These are phyloP conservation scores for Gnathonemus longibarbis DNA, from an alignment of 2,113 vertebrate genomes.

Conservation along the genomic window DNA sequence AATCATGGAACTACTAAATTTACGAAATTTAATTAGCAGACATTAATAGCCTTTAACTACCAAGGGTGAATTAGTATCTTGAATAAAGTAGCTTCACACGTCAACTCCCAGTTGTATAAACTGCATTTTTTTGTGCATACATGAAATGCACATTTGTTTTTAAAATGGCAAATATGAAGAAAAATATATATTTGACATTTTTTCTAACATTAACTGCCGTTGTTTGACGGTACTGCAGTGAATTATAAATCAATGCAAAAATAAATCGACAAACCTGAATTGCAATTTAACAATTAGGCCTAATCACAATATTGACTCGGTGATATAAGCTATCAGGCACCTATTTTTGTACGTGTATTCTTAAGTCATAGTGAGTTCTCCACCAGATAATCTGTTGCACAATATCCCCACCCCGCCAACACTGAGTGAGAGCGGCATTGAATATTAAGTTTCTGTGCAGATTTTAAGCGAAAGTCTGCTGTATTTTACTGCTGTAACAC, in stretches of 20 bases:
- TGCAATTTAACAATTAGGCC: neutral
- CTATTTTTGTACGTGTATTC: neutral
- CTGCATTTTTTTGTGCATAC: neutral
- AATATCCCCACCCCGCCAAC: neutral
- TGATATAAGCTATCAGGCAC: neutral
- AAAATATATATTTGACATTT: neutral
- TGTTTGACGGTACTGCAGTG: neutral
- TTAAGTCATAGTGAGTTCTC: neutral
- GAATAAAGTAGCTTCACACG: neutral
- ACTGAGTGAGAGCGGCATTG: neutral
- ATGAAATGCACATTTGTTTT: neutral
- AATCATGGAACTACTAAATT: neutral
- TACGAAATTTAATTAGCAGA: neutral
- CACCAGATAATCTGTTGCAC: neutral
- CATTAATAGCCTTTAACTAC: neutral
- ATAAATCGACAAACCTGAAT: neutral
- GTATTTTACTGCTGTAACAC: neutral
- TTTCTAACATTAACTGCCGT: neutral
- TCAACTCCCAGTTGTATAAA: neutral
- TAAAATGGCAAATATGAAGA: neutral
- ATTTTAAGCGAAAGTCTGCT: neutral
- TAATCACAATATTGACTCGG: neutral
- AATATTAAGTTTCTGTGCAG: neutral
- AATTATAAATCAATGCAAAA: neutral
- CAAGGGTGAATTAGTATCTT: neutral